Evolutionary conservation across 2,113 vertebrate species (phyloP), one percentile per base, ranked within the genome.

Genomic region (Galbula dea): DNA sequence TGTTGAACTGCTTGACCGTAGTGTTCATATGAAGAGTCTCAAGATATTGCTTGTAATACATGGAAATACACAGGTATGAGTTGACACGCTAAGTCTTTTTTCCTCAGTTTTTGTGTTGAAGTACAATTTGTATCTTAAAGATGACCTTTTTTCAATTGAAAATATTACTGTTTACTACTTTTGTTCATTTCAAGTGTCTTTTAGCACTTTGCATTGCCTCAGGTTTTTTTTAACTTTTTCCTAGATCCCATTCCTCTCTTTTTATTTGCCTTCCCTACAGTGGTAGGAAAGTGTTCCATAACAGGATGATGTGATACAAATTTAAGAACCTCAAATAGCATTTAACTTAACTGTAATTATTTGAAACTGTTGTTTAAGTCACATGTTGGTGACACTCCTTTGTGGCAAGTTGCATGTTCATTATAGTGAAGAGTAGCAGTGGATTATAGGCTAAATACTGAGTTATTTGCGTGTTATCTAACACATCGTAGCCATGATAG

Each of bases 1-100:
- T 21, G 98, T 99, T 78, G 99, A 99, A 97, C 98, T 99, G 85
- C 98, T 99, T 95, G 99, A 99, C 96, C 98, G 99, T 83, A 99
- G 99, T 57, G 97, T 99, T 96, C 99, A 99, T 97, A 99, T 99
- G 99, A 99, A 99, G 91, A 99, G 99, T 92, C 98, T 99, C 76
- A 99, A 99, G 97, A 99, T 99, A 97, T 52, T 99, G 54, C 98
- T 99, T 94, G 99, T 99, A 89, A 96, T 98, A 73, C 98, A 99
- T 87, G 97, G 97, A 81, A 98, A 97, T 90, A 97, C 97, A 78
- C 98, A 99, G 98, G 99, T 99, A 96, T 76, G 96, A 93, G 23
- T 30, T 62, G 34, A 41, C 15, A 7, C n/a, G 18, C 63, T 59
- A 41, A 68, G n/a, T 45, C 7, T 83, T 77, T 73, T 55, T 43